Conservation (phyloP, 92 coral and sea anemone genomes). For the Micromussa lordhowensis region DNA sequence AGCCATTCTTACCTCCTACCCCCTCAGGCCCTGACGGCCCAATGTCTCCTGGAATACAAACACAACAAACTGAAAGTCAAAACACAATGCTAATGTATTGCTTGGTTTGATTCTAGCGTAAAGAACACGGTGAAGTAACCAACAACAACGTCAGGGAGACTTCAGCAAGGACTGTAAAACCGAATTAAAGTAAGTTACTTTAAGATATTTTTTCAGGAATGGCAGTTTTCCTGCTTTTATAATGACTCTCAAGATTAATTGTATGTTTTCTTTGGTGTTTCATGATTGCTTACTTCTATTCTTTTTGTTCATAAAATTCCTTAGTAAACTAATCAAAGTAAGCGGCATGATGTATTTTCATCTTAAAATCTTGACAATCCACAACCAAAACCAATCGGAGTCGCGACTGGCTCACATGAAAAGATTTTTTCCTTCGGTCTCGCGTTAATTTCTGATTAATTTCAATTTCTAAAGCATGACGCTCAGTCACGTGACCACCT, state of each 20-base stretch:
- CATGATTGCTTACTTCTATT: neutral
- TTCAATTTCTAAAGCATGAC: neutral
- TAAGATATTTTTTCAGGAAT: neutral
- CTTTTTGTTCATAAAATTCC: neutral
- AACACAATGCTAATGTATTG: neutral
- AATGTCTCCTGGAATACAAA: neutral
- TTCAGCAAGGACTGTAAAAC: neutral
- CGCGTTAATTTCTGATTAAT: neutral
- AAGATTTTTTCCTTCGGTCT: neutral
- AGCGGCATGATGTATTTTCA: neutral
- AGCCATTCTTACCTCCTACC: constrained; percentile 4
- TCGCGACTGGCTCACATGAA: neutral
- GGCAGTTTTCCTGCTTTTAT: neutral
- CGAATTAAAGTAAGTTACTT: constrained; percentile 8
- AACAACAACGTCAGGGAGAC: no score
- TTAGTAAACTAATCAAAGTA: neutral
- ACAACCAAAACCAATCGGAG: neutral
- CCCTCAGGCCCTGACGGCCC: constrained; percentile 31
- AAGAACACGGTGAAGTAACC: neutral
- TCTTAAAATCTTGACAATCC: neutral
- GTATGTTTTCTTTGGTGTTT: neutral
- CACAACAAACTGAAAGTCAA: neutral
- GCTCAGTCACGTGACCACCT: constrained; percentile 1
- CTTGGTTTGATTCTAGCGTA: neutral
- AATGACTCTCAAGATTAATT: neutral